Percentiles rank a stretch among this genome's conserved stretches.
phyloP scores from a whole-genome alignment of 1,140 invertebrate genomes.

The Rhynchophorus ferrugineus region DNA sequence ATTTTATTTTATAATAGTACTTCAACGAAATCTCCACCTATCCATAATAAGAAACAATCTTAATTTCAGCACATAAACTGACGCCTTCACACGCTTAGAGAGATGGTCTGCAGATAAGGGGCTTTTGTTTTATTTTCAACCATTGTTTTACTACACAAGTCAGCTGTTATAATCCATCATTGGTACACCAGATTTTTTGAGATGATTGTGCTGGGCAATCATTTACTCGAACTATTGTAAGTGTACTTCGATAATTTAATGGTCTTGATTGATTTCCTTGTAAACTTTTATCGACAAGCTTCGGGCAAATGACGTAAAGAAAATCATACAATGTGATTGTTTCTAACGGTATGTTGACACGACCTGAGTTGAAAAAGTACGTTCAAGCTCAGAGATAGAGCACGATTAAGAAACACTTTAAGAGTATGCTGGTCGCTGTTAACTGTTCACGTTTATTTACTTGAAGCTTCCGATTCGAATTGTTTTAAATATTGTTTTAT shows the following conservation, averaged over 20 bases:
- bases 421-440: too few species aligned
- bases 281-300: slow-evolving; percentile 9
- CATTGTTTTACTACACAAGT: slow-evolving; percentile 17
- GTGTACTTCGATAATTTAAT: slow-evolving; percentile 13
- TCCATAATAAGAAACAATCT: slow-evolving; percentile 9
- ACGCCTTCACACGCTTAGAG: slow-evolving; percentile 7
- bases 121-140: slow-evolving; percentile 15
- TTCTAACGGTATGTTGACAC: neutral
- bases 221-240: slow-evolving; percentile 10
- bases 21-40: slow-evolving; percentile 1
- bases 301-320: neutral
- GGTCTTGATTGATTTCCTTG: slow-evolving; percentile 15
- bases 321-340: neutral
- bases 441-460: too few species aligned
- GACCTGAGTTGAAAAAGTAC: too few species aligned
- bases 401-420: too few species aligned
- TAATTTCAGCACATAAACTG: slow-evolving; percentile 1
- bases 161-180: slow-evolving; percentile 19
- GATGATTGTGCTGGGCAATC: slow-evolving; percentile 12
- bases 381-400: too few species aligned
- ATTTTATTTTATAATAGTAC: too few species aligned
- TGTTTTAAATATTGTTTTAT: too few species aligned
- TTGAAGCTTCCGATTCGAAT: too few species aligned
- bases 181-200: slow-evolving; percentile 20
- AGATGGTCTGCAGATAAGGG: slow-evolving; percentile 7